phyloP scores from a whole-genome alignment of 2,113 vertebrate genomes.

The Hirundichthys speculiger region DNA sequence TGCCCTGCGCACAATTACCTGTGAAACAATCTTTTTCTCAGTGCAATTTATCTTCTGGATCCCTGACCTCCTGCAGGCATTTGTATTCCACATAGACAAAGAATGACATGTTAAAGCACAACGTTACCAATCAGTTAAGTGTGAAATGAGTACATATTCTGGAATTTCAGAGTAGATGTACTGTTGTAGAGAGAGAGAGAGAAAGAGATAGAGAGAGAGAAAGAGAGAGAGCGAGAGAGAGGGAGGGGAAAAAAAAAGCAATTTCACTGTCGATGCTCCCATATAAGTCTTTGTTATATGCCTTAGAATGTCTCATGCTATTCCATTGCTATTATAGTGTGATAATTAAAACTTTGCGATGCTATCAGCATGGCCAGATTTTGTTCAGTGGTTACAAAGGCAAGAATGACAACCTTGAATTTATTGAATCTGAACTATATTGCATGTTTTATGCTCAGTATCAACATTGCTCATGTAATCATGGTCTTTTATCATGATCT shows the following conservation, averaged over 20 bases:
- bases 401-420: background rate
- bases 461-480: constrained; percentile 5
- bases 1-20: background rate
- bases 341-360: constrained; percentile 16
- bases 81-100: constrained; percentile 13
- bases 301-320: constrained; percentile 15
- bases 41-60: constrained; percentile 22
- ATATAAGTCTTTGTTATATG: constrained; percentile 6
- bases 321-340: constrained; percentile 4
- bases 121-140: constrained; percentile 24
- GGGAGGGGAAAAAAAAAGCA: constrained; percentile 39
- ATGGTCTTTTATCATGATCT: constrained; percentile 13
- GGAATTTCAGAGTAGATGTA: constrained; percentile 26
- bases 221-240: too few species aligned
- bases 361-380: background rate
- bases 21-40: constrained; percentile 10
- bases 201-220: too few species aligned
- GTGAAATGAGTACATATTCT: constrained; percentile 51
- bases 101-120: constrained; percentile 31
- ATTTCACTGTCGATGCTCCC: constrained; percentile 25
- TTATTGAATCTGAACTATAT: background rate
- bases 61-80: constrained; percentile 17
- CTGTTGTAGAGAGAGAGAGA: constrained; percentile 27
- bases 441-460: background rate
- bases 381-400: background rate